Evolutionary conservation across 2,113 vertebrate species (phyloP).

Genomic region (Seriola aureovittata): DNA sequence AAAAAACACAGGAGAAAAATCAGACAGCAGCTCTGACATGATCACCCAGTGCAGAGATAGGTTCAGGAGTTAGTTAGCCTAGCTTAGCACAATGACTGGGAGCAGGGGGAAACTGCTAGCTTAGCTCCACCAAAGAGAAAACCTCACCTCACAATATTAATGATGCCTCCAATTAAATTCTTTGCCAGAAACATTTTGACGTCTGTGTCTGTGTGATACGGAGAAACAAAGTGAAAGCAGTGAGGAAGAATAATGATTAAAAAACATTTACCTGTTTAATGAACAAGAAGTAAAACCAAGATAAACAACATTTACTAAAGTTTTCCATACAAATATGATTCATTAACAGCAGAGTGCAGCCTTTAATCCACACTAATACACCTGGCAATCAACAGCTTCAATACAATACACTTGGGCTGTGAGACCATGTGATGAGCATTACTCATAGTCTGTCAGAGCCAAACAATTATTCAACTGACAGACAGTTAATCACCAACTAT

Average conservation of each 20-base stretch:
- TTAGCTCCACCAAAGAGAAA: neutral
- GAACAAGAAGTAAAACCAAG: too few species aligned
- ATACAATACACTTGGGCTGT: too few species aligned
- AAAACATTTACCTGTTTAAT: too few species aligned
- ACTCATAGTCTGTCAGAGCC: too few species aligned
- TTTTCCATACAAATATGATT: too few species aligned
- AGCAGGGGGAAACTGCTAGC: neutral
- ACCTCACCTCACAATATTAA: slow-evolving; percentile 72
- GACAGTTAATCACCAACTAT: too few species aligned
- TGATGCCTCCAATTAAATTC: slow-evolving; percentile 63
- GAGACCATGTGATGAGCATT: too few species aligned
- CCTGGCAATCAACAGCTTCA: too few species aligned
- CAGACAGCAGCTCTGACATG: neutral
- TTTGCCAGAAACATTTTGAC: slow-evolving; percentile 63
- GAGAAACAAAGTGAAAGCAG: neutral
- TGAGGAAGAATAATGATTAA: neutral
- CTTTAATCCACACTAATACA: too few species aligned
- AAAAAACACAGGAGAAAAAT: neutral
- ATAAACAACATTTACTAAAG: too few species aligned
- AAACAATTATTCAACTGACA: too few species aligned
- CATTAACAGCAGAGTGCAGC: too few species aligned
- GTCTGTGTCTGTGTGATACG: neutral
- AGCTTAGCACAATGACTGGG: slow-evolving; percentile 41
- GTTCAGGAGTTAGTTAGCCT: neutral
- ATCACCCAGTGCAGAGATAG: neutral